phyloP scores from a whole-genome alignment of 2,888 invertebrate genomes.

The Brachypalpus laphriformis region DNA sequence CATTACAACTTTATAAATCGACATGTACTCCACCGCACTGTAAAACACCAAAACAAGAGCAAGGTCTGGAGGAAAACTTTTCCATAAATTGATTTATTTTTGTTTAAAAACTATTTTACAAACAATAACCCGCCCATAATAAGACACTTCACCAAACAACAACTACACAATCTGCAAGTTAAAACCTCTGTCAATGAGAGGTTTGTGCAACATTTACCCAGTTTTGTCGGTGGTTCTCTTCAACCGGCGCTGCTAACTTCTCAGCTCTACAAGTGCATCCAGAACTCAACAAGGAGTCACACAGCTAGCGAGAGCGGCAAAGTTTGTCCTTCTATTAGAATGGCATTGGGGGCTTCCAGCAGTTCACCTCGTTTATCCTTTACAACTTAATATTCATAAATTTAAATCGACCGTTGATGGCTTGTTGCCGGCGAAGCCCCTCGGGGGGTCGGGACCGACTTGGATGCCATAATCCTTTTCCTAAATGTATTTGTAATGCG shows the following conservation, averaged over 20 bases:
- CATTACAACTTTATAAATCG: too few relatives aligned
- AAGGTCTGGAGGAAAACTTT: conserved; percentile 14
- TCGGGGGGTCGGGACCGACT: background rate
- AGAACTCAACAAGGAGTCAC: conserved; percentile 19
- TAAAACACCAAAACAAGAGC: background rate
- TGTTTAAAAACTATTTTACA: conserved; percentile 59
- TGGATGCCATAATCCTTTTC: conserved; percentile 67
- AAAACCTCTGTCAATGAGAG: conserved; percentile 52
- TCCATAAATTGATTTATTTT: conserved; percentile 67
- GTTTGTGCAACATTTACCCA: conserved; percentile 58
- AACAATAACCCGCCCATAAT: conserved; percentile 63
- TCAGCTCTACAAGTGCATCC: background rate
- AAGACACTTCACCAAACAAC: conserved; percentile 42
- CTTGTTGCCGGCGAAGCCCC: conserved; percentile 63
- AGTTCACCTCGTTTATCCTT: conserved; percentile 72
- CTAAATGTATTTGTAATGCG: conserved; percentile 72
- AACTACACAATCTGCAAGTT: conserved; percentile 17
- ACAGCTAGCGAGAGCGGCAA: conserved; percentile 26
- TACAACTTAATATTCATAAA: conserved; percentile 74
- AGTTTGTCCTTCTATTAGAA: conserved; percentile 59
- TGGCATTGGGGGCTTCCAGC: conserved; percentile 21
- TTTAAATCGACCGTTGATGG: conserved; percentile 74
- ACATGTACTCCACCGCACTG: background rate
- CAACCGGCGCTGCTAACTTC: background rate
- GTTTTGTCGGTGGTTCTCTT: conserved; percentile 26